Conservation (phyloP, 2,113 vertebrate species). For the Esox niger region DNA sequence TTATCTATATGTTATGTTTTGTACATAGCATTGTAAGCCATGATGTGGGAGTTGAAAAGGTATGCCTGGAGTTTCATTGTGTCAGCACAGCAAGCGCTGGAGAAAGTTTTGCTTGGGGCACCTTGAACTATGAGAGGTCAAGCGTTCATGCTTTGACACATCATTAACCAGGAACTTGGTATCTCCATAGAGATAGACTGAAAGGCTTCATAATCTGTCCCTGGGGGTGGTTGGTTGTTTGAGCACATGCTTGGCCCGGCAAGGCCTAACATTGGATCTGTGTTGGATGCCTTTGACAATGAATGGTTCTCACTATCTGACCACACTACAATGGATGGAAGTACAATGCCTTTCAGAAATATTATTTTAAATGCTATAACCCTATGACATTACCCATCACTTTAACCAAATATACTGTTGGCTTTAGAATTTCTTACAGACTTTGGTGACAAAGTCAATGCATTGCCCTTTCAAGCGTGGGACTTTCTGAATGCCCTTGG, state of each 20-base stretch:
- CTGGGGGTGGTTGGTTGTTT: constrained; percentile 25
- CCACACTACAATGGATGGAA: not conserved
- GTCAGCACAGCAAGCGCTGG: not conserved
- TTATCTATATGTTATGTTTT: not conserved
- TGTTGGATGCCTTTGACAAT: not conserved
- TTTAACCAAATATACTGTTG: not conserved
- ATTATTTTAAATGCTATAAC: no score
- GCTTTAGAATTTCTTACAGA: not conserved
- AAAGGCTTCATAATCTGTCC: constrained; percentile 21
- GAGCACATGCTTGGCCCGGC: constrained; percentile 13
- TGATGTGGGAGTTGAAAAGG: not conserved
- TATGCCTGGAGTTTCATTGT: not conserved
- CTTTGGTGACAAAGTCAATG: no score
- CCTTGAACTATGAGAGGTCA: constrained; percentile 35
- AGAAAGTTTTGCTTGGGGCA: constrained; percentile 21
- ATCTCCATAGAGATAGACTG: constrained; percentile 38
- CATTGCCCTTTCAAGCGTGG: not conserved
- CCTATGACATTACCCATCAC: no score
- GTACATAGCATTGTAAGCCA: not conserved
- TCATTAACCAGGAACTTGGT: constrained; percentile 43
- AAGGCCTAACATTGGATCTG: constrained; percentile 5
- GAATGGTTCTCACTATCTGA: not conserved
- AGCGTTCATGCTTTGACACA: constrained; percentile 40
- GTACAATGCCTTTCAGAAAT: not conserved
- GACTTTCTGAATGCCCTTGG: not conserved